Evolutionary conservation across 35 echinoderm and acorn worm genomes (phyloP).

Genomic region (Apostichopus japonicus): DNA sequence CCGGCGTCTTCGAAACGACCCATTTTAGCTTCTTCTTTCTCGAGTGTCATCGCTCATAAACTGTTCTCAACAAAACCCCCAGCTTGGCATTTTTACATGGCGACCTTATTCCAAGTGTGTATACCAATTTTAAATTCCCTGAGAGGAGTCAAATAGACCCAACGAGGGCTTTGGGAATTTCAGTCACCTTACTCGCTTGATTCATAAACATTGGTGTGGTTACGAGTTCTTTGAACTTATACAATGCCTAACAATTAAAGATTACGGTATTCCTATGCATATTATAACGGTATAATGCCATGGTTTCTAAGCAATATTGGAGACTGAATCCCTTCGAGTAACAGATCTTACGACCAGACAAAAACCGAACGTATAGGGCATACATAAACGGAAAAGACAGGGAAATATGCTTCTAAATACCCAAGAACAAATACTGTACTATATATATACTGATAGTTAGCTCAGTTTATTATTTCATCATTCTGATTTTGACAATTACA

Average conservation of each 20-base stretch:
- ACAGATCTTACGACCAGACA: too few relatives aligned
- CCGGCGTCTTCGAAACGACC: not conserved
- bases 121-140: not conserved
- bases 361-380: too few relatives aligned
- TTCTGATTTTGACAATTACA: too few relatives aligned
- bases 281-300: too few relatives aligned
- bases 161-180: not conserved
- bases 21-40: not conserved
- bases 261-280: too few relatives aligned
- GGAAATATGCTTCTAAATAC: too few relatives aligned
- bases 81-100: not conserved
- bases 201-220: not conserved
- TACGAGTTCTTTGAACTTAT: constrained; percentile 1
- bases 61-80: not conserved
- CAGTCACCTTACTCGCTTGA: not conserved
- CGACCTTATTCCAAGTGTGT: not conserved
- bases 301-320: too few relatives aligned
- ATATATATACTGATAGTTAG: too few relatives aligned
- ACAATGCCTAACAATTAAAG: not conserved
- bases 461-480: too few relatives aligned
- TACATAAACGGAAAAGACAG: too few relatives aligned
- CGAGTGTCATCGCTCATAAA: not conserved
- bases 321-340: too few relatives aligned
- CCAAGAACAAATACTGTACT: too few relatives aligned
- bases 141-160: not conserved